Evolutionary conservation across 1,140 invertebrate genomes (phyloP).

Genomic region (Vanessa tameamea): DNA sequence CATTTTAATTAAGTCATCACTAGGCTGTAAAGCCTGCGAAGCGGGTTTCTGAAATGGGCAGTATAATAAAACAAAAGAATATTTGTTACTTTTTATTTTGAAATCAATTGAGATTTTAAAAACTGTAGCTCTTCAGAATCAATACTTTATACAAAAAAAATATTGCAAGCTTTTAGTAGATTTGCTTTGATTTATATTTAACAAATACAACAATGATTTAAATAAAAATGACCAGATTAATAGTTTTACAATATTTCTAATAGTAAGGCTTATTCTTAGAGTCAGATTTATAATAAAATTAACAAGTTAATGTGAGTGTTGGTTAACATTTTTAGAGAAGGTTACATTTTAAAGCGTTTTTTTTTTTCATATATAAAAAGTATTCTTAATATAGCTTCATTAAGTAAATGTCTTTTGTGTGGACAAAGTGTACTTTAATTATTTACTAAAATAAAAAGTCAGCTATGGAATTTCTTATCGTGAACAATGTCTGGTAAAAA

Average conservation of each 20-base stretch:
- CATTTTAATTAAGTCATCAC: too few species aligned
- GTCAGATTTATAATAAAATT: constrained; percentile 77
- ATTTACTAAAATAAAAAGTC: constrained; percentile 64
- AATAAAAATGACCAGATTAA: constrained; percentile 80
- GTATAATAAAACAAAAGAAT: constrained; percentile 39
- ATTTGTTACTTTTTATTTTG: constrained; percentile 78
- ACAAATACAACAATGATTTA: constrained; percentile 78
- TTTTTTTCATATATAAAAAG: constrained; percentile 67
- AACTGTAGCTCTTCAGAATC: constrained; percentile 70
- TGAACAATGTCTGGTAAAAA: constrained; percentile 51
- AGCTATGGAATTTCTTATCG: constrained; percentile 58
- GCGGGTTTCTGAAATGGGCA: too few species aligned
- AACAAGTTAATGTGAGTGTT: constrained; percentile 76
- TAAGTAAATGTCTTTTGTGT: constrained; percentile 74
- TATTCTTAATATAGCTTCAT: constrained; percentile 64
- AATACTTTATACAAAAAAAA: constrained; percentile 76
- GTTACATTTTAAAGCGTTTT: constrained; percentile 77
- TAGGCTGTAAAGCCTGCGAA: too few species aligned
- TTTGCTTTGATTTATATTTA: constrained; percentile 73
- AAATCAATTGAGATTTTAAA: constrained; percentile 80
- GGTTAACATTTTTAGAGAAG: constrained; percentile 76
- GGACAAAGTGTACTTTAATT: constrained; percentile 72
- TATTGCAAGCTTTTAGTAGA: constrained; percentile 76
- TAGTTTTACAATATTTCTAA: constrained; percentile 73
- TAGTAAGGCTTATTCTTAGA: constrained; percentile 75